Evolutionary conservation across 2,113 vertebrate genomes (phyloP).

Genomic region (Aptenodytes patagonicus): DNA sequence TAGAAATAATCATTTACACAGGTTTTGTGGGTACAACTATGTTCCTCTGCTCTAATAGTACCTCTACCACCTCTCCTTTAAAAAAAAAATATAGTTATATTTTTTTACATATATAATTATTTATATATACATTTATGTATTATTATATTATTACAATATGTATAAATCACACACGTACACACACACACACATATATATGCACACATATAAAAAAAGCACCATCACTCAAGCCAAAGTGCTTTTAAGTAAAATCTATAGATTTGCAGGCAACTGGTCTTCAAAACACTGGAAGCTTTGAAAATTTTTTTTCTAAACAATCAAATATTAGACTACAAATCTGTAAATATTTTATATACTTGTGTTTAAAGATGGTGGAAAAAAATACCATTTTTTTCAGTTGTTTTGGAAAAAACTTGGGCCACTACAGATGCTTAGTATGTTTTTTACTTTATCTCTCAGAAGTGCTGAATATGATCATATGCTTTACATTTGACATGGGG

Average conservation of each 20-base stretch:
- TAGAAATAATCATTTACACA: not conserved
- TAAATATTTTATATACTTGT: not conserved
- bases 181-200: rapidly evolving
- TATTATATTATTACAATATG: not conserved
- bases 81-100: not conserved
- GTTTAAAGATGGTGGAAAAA: not conserved
- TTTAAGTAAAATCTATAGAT: not conserved
- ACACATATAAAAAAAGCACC: not conserved
- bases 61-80: not conserved
- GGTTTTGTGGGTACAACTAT: not conserved
- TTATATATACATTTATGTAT: not conserved
- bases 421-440: not conserved
- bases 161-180: not conserved
- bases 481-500: not conserved
- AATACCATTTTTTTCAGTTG: not conserved
- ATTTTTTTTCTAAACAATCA: not conserved
- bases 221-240: not conserved
- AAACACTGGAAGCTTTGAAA: not conserved
- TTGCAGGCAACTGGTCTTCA: not conserved
- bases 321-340: not conserved
- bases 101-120: not conserved
- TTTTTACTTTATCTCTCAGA: not conserved
- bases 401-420: not conserved
- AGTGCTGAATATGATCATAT: not conserved
- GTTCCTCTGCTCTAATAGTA: not conserved